Conservation (phyloP, 2,888 invertebrate species). For the Callyntrura guangdongensis region DNA sequence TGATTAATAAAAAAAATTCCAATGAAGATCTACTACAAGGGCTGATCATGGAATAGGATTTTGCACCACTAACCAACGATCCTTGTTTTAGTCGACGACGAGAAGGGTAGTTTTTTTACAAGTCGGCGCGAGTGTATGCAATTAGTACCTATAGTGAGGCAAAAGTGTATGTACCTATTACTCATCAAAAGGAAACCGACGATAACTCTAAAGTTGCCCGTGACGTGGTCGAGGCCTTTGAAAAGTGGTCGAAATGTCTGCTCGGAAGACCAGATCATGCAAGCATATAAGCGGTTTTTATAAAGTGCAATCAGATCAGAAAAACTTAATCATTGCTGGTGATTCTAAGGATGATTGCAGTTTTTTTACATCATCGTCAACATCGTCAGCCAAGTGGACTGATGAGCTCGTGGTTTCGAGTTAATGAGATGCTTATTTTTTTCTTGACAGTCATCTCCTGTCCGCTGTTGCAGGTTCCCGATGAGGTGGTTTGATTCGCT, state of each 20-base stretch:
- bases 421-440: conserved; percentile 75
- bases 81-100: no score
- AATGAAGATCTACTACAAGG: conserved; percentile 19
- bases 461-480: conserved; percentile 44
- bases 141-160: no score
- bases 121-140: no score
- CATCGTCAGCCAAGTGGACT: conserved; percentile 34
- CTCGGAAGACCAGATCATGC: background rate
- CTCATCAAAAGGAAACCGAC: conserved; percentile 68
- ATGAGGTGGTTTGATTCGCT: conserved; percentile 44
- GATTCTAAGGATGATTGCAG: conserved; percentile 41
- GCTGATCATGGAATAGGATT: background rate
- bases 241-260: background rate
- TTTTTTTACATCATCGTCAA: conserved; percentile 43
- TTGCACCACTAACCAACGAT: background rate
- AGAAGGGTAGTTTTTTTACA: no score
- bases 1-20: conserved; percentile 49
- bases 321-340: conserved; percentile 25
- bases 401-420: conserved; percentile 73
- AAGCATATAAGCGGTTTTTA: background rate
- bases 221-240: conserved; percentile 16
- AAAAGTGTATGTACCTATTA: background rate
- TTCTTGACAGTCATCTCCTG: conserved; percentile 58
- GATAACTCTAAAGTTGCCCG: conserved; percentile 71
- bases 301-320: conserved; percentile 21